phyloP scores from a whole-genome alignment of 2,113 vertebrate species.

The Enhydra lutris region DNA sequence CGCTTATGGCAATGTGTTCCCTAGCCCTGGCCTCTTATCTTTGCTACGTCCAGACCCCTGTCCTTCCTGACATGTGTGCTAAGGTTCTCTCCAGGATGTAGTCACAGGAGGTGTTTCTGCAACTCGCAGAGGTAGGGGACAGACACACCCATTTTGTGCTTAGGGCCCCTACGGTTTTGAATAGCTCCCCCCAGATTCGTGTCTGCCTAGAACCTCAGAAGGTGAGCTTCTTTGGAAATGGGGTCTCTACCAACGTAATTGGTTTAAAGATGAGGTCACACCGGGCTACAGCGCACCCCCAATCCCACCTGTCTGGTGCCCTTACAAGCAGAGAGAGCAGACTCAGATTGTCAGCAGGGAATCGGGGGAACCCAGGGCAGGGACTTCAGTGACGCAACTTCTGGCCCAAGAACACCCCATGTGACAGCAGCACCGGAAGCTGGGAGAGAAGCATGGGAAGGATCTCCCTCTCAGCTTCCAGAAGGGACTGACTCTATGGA shows the following conservation, averaged over 20 bases:
- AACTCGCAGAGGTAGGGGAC: neutral
- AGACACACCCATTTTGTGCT: rapidly evolving
- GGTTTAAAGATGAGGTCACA: neutral
- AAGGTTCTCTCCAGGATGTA: neutral
- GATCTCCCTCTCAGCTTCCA: neutral
- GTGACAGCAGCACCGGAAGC: neutral
- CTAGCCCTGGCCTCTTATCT: neutral
- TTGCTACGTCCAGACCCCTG: neutral
- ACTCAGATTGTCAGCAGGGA: neutral
- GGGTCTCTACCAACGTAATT: neutral
- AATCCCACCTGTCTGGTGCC: neutral
- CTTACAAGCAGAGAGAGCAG: neutral
- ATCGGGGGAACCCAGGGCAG: rapidly evolving
- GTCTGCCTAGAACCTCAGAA: neutral
- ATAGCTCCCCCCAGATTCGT: neutral
- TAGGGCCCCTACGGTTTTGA: rapidly evolving
- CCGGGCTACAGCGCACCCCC: rapidly evolving
- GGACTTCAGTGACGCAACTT: neutral
- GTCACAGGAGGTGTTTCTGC: neutral
- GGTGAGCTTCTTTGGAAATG: neutral
- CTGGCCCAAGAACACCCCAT: rapidly evolving
- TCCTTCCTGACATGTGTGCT: neutral
- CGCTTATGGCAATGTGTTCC: neutral
- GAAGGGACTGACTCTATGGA: neutral
- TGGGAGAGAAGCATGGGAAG: neutral